Base-by-base conservation (phyloP, 2,888 invertebrate species). In the Torymus auratus region DNA sequence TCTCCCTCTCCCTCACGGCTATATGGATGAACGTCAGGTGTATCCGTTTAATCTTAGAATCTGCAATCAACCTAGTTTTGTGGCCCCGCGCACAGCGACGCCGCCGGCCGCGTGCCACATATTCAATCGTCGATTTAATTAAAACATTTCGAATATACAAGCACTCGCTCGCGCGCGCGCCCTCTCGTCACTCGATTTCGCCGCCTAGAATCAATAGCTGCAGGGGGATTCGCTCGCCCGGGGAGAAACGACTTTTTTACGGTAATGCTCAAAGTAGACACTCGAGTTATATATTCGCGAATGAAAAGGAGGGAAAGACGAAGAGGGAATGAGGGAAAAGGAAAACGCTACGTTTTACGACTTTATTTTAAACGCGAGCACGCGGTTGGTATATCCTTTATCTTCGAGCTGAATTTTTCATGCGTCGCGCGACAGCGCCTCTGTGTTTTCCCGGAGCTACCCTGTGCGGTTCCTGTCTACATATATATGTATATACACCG, bases 1-100 rank as follows among this genome's bases (percentile, higher is more conserved):
- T 41, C 41, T 41, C 41, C 7, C 41, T 41, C 41, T 14, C 41
- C n/a, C 17, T 20, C 14, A 13, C n/a, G n/a, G 14, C 41, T 52
- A 28, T 58, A 28, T 20, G 58, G 64, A 65, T 67, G 53, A 60
- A 72, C 68, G 78, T 73, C 68, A 73, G 67, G 61, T 73, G 72
- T 55, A 78, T 78, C 73, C 68, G 68, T 67, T 78, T 62, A 78
- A 78, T 78, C 78, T 78, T 67, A 78, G 71, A 60, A 72, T 78
- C 53, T 72, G 71, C 60, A 72, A 72, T 72, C 71, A 72, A 78
- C 71, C 65, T 50, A 78, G 65, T 72, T 72, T 60, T 71, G 41
- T 13, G 41, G n/a, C 52, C 20, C 17, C 13, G 20, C 41, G 41
- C 62, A 20, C 56, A 7, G 41, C 50, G 15, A 4, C 7, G 41